phyloP scores from a whole-genome alignment of 1,140 invertebrate genomes.

The Leptinotarsa undecemlineata region DNA sequence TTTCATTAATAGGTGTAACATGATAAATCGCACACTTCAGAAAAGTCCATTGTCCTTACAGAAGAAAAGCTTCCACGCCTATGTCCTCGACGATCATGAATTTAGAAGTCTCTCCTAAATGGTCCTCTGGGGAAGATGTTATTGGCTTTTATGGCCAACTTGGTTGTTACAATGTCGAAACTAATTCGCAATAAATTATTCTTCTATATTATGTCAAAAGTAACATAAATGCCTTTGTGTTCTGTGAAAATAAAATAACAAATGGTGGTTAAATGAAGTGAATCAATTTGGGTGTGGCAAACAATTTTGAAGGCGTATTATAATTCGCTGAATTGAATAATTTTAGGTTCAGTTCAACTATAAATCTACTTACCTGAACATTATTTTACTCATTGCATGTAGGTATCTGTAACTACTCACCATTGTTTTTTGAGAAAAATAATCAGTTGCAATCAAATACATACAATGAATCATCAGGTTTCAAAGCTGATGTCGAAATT shows the following conservation, averaged over 20 bases:
- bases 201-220: constrained; percentile 16
- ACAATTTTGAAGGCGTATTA: background rate
- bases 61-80: background rate
- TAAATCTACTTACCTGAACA: background rate
- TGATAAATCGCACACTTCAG: no score
- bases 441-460: no score
- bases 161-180: constrained; percentile 20
- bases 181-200: constrained; percentile 26
- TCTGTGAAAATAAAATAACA: constrained; percentile 11
- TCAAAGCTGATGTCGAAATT: no score
- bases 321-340: background rate
- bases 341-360: background rate
- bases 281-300: constrained; percentile 15
- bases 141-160: constrained; percentile 14
- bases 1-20: no score
- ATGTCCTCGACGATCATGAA: background rate
- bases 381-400: background rate
- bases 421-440: no score
- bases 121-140: constrained; percentile 7
- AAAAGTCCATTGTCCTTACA: no score
- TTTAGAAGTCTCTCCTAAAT: background rate
- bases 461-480: no score
- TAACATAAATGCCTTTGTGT: constrained; percentile 18
- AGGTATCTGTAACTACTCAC: no score
- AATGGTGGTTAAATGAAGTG: constrained; percentile 6